Evolutionary conservation across 2,797 vertebrate genomes (phyloP), one percentile per base, ranked within the genome.

Genomic region (Tragelaphus eurycerus): DNA sequence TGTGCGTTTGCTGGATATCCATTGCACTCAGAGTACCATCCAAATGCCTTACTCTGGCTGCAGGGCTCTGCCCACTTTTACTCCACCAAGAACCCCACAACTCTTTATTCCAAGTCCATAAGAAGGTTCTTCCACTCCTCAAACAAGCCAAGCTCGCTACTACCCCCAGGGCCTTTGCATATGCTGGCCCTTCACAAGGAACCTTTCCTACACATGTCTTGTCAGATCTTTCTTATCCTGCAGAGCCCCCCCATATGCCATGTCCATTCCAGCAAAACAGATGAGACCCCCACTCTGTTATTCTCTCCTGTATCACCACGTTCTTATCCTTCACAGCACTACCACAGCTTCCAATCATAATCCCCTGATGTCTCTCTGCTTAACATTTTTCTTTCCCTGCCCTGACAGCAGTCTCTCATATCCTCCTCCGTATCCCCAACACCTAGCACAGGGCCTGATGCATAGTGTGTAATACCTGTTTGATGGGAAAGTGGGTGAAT

Each of bases 121-220:
- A 19, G 38, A 67, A 87, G 38, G 29, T 31, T 64, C 57, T 83
- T 54, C 76, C 5, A 6, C 43, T 54, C 64, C 21, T 88, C 78
- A 62, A 27, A 34, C 50, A n/a, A 85, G 38, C 59, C 67, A 48
- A 34, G 27, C 34, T 43, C 21, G 2, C 64, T 50, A 17, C 59
- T 16, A 54, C 57, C 23, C 76, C 82, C 64, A 91, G 67, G 55
- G 81, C 74, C 74, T 97, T 82, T 76, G 62, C 74, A 64, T 3
- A 64, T 11, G 25, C 82, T 27, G 31, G 74, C 27, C 46, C 29
- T 31, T 64, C n/a, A 31, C 67, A 55, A 78, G 13, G 27, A 78
- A 29, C 50, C n/a, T 46, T 79, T 50, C 11, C 27, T 8, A 12
- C 27, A 71, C 43, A 14, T 29, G 19, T 14, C 50, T 83, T 11